Conservation (phyloP, 2,888 invertebrate species). For the Pediacus dermestoides region DNA sequence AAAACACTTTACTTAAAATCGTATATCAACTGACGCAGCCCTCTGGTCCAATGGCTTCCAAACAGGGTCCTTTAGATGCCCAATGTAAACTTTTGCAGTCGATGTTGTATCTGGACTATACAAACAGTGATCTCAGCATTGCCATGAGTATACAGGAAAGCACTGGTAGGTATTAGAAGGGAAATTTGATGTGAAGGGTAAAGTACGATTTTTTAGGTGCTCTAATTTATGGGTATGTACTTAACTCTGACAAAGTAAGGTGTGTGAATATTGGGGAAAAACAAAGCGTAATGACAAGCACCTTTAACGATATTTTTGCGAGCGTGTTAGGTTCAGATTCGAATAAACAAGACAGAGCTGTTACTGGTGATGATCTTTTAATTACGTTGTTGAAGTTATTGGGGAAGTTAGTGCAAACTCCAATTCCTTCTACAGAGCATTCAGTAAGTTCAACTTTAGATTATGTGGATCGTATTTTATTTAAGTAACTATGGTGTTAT, state of each 20-base stretch:
- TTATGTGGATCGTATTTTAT: too few relatives aligned
- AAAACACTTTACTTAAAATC: conserved; percentile 66
- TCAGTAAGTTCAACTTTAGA: conserved; percentile 30
- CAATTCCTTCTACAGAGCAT: conserved; percentile 53
- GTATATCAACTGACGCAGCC: conserved; percentile 70
- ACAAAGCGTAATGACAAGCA: conserved; percentile 54
- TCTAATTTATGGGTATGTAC: conserved; percentile 54
- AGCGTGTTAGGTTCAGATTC: conserved; percentile 65
- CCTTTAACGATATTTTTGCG: conserved; percentile 74
- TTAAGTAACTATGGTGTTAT: conserved; percentile 23
- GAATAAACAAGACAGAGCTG: conserved; percentile 60
- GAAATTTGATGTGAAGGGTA: neutral
- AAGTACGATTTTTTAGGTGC: conserved; percentile 27
- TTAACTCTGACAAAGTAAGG: conserved; percentile 55
- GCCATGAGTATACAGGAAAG: conserved; percentile 72
- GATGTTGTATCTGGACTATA: conserved; percentile 62
- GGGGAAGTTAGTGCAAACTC: conserved; percentile 60
- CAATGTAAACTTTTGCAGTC: conserved; percentile 69
- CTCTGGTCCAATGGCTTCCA: conserved; percentile 58
- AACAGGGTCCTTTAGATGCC: conserved; percentile 69
- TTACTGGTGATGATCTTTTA: conserved; percentile 69
- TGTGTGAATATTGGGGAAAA: conserved; percentile 56
- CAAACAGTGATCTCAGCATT: conserved; percentile 66
- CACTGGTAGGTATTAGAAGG: conserved; percentile 55
- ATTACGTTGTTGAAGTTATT: conserved; percentile 66